Base-by-base conservation (phyloP, 1,140 invertebrate species). In the Trichonephila clavipes region DNA sequence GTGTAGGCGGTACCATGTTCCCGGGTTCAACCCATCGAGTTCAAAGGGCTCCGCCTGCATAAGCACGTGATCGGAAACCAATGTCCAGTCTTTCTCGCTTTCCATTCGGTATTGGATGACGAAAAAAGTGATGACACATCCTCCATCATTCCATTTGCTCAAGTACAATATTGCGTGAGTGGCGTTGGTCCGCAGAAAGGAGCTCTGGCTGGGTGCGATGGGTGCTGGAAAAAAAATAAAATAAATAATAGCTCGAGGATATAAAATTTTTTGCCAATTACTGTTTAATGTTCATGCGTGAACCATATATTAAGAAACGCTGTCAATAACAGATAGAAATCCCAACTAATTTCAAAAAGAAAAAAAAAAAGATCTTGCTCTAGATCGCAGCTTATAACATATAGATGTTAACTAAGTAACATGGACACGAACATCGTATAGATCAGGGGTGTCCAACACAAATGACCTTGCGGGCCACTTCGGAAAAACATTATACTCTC, bases 81-180 rank as follows among this genome's bases (percentile, higher is more conserved):
- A 98, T 95, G 97, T 98, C 98, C 98, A 99, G 96, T 99, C 98
- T 94, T 95, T 96, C 96, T 94, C 95, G 95, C 95, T 96, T 87
- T 96, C 95, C 24, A 89, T 98, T 96, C 99, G 98, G 96, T 99
- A 98, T 96, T 99, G 98, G 59, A 99, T 98, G 92, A 99, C 98
- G 96, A 99, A 99, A 95, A 98, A 98, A 72, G 98, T 97, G 97
- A 99, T 99, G 5, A 98, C 98, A 96, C 99, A 99, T 59, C 98
- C 98, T 92, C 98, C 98, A 95, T 99, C 98, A 90, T 97, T 97
- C 99, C 99, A 99, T 94, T 98, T 97, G 95, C 97, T 98, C 72
- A 99, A 96, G 95, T 98, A 98, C 77, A 99, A 96, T 14, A 98
- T 98, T 18, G 99, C 98, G 94, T 98, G 98, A 90, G 98, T 98